Evolutionary conservation across 1,140 invertebrate species (phyloP).

Genomic region (Hetaerina americana): DNA sequence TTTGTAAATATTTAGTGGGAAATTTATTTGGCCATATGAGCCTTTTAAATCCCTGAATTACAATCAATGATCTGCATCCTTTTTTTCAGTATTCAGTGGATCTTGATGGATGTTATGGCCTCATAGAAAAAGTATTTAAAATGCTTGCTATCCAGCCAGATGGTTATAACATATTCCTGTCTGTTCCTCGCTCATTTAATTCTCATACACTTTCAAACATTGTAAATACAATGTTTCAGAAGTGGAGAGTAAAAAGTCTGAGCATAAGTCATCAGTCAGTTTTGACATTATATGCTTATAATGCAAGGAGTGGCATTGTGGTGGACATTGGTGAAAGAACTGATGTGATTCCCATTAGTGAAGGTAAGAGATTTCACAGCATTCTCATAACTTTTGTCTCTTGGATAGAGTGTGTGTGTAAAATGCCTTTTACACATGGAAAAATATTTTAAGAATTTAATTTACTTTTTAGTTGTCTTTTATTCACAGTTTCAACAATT

Average conservation of each 20-base stretch:
- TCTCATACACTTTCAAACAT: constrained; percentile 28
- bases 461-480: no score
- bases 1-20: no score
- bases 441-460: no score
- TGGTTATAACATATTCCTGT: constrained; percentile 30
- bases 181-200: constrained; percentile 34
- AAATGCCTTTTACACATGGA: no score
- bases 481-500: background rate
- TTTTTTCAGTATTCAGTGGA: constrained; percentile 28
- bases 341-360: constrained; percentile 45
- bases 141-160: constrained; percentile 31
- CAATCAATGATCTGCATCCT: constrained; percentile 7
- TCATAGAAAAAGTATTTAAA: constrained; percentile 34
- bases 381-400: no score
- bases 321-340: constrained; percentile 49
- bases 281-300: constrained; percentile 46
- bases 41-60: no score
- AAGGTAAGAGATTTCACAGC: no score
- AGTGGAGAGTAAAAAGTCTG: constrained; percentile 31
- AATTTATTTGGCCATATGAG: no score
- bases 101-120: constrained; percentile 28
- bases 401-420: no score
- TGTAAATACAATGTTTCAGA: constrained; percentile 30
- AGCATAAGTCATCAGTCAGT: constrained; percentile 44
- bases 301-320: constrained; percentile 45